These are phyloP conservation scores for Sebastes fasciatus DNA, from an alignment of 2,113 vertebrate genomes.

Conservation along the genomic window DNA sequence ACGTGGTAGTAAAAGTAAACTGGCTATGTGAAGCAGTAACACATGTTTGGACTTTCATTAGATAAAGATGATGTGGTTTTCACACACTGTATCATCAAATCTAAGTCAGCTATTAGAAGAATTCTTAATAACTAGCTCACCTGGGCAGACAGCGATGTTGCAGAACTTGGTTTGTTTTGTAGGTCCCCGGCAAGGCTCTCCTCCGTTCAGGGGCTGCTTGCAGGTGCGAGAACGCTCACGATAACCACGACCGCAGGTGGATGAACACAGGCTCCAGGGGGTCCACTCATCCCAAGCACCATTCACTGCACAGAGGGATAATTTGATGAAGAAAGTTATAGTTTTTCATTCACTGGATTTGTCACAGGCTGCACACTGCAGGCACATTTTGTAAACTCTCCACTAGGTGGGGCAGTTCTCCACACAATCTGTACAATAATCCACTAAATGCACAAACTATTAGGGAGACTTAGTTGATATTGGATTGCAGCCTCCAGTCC, in stretches of 20 bases:
- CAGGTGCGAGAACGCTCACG: conserved; percentile 94
- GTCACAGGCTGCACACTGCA: background rate
- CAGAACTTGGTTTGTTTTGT: conserved; percentile 97
- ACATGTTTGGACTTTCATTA: background rate
- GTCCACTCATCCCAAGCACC: conserved; percentile 99
- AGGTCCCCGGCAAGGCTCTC: conserved; percentile 91
- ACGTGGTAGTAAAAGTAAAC: background rate
- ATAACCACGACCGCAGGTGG: conserved; percentile 95
- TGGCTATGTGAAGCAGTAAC: background rate
- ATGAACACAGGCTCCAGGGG: conserved; percentile 98
- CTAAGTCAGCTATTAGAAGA: background rate
- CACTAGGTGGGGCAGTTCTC: conserved; percentile 57
- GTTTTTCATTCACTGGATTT: background rate
- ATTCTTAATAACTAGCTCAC: conserved; percentile 77
- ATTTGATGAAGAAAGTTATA: background rate
- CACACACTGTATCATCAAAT: background rate
- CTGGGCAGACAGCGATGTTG: conserved; percentile 98
- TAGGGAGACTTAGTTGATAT: background rate
- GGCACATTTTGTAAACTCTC: conserved; percentile 16
- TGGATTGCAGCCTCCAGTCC: conserved; percentile 7
- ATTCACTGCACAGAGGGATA: conserved; percentile 83
- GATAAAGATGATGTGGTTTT: background rate
- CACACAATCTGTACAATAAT: background rate
- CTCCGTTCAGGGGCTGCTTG: conserved; percentile 92
- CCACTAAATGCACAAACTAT: background rate